Conservation (phyloP, 2,888 invertebrate genomes). For the Eubasilissa splendida region DNA sequence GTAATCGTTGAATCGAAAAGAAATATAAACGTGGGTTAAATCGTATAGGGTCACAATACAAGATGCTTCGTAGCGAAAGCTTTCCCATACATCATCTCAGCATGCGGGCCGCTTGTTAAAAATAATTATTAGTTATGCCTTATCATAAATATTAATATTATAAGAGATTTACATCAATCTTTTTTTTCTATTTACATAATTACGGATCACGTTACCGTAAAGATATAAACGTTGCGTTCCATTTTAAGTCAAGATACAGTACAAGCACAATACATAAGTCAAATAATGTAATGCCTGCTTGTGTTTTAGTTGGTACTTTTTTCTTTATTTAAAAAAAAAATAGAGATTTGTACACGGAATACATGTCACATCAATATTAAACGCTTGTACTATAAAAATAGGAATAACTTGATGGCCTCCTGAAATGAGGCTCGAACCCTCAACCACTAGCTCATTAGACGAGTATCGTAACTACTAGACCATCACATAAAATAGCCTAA, state of each 20-base stretch:
- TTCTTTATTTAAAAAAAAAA: too few species aligned
- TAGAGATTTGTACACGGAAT: too few species aligned
- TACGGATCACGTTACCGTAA: slow-evolving; percentile 21
- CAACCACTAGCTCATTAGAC: too few species aligned
- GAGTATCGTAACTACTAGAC: too few species aligned
- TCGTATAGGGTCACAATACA: not conserved
- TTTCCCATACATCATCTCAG: slow-evolving; percentile 40
- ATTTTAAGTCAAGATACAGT: not conserved
- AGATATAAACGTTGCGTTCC: not conserved
- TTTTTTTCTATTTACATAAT: slow-evolving; percentile 30
- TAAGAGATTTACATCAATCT: slow-evolving; percentile 33
- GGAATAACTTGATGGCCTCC: too few species aligned
- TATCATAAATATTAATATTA: slow-evolving; percentile 22
- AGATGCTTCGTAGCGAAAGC: not conserved
- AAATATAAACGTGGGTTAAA: slow-evolving; percentile 7
- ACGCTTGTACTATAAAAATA: too few species aligned
- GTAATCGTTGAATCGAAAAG: slow-evolving; percentile 2
- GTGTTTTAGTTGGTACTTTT: too few species aligned
- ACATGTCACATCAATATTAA: too few species aligned
- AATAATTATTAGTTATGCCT: slow-evolving; percentile 34
- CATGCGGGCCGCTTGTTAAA: slow-evolving; percentile 39
- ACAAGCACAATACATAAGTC: too few species aligned
- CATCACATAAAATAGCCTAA: too few species aligned
- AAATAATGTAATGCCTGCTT: too few species aligned
- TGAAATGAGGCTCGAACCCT: too few species aligned